A percentile compares a stretch with the other conserved stretches of the same genome.
Conservation (phyloP, 2,797 vertebrate species). For the Pseudochaenichthys georgianus region DNA sequence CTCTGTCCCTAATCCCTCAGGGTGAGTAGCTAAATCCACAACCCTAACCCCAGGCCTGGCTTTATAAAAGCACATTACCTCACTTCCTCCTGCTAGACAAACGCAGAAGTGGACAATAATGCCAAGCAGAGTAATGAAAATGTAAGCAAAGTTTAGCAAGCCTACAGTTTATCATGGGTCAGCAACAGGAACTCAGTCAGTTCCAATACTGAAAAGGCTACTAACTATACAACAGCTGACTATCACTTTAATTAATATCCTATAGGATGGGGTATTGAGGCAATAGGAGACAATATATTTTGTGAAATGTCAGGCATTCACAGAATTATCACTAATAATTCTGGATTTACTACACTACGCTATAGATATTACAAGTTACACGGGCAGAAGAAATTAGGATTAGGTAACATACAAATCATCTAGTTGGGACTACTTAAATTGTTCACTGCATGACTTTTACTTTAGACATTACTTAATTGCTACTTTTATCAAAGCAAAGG, state of each 20-base stretch:
- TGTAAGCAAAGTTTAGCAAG: conserved; percentile 7
- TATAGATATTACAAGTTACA: too few species aligned
- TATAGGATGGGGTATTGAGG: neutral
- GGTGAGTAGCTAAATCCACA: conserved; percentile 61
- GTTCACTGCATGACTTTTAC: too few species aligned
- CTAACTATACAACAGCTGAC: neutral
- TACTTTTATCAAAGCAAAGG: too few species aligned
- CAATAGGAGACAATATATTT: neutral
- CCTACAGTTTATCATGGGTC: neutral
- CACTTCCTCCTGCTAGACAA: conserved; percentile 48
- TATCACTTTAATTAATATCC: neutral
- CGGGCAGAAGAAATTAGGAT: too few species aligned
- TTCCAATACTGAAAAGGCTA: neutral
- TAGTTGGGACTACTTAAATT: too few species aligned
- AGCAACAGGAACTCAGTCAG: neutral
- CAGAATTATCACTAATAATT: too few species aligned
- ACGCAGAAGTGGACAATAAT: conserved; percentile 26
- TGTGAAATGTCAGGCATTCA: neutral
- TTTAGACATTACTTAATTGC: too few species aligned
- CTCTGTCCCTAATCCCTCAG: conserved; percentile 59
- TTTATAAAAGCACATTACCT: conserved; percentile 46
- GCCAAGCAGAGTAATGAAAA: neutral
- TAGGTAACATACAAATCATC: too few species aligned
- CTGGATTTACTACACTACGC: too few species aligned
- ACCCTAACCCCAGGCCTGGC: conserved; percentile 38